These are phyloP conservation scores for Protomyctophum bolini DNA, from an alignment of 2,113 vertebrate genomes.

Conservation along the genomic window DNA sequence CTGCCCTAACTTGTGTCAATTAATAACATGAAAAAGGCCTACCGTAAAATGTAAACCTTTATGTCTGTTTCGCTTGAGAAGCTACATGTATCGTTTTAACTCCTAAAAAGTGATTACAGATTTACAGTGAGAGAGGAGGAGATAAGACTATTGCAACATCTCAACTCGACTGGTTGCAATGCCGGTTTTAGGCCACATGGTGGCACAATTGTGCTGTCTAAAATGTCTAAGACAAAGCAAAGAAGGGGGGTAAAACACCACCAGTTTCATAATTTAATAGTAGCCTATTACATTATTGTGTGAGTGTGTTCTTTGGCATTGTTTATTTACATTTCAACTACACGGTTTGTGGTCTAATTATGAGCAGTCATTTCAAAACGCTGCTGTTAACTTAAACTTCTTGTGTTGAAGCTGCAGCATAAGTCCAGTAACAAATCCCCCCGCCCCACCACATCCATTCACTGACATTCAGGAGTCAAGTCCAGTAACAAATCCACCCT, in stretches of 20 bases:
- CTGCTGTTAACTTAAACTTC: neutral
- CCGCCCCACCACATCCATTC: neutral
- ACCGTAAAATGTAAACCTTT: too few relatives aligned
- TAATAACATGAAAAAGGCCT: neutral
- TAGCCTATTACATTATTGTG: neutral
- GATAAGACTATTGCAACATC: too few relatives aligned
- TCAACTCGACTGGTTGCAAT: neutral
- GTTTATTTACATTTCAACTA: constrained; percentile 1
- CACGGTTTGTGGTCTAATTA: neutral
- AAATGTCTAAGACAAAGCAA: neutral
- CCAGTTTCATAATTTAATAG: constrained; percentile 14
- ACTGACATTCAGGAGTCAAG: constrained; percentile 29
- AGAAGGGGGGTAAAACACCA: neutral
- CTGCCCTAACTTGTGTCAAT: neutral
- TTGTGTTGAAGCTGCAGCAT: neutral
- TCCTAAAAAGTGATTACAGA: neutral
- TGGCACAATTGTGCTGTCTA: constrained; percentile 7
- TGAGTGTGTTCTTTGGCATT: constrained; percentile 1
- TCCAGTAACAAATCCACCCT: neutral
- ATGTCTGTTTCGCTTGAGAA: neutral
- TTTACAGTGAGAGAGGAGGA: neutral
- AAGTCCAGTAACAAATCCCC: neutral
- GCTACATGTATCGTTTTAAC: neutral
- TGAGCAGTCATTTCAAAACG: neutral
- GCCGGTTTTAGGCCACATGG: constrained; percentile 7